These are phyloP conservation scores for Phodopus roborovskii DNA, from an alignment of 2,113 vertebrate species.

Conservation along the genomic window DNA sequence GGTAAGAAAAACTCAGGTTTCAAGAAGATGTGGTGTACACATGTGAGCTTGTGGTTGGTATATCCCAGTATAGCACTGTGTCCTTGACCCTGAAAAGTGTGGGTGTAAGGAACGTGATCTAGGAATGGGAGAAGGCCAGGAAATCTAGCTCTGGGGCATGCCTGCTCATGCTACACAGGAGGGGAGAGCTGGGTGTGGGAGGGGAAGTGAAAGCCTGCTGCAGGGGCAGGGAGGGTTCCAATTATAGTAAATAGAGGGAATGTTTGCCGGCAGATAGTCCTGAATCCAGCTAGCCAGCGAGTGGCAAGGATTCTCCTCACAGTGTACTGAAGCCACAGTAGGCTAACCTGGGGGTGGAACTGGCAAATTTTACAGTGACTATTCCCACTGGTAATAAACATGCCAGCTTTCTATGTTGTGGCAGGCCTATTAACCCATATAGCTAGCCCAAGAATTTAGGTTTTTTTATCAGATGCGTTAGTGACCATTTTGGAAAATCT, in stretches of 20 bases:
- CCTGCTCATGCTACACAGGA: neutral
- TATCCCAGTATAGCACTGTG: neutral
- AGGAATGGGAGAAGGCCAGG: neutral
- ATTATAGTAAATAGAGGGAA: neutral
- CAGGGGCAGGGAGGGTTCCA: neutral
- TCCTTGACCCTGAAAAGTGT: neutral
- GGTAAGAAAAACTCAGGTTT: constrained; percentile 36
- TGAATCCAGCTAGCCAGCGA: neutral
- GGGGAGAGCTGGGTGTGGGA: neutral
- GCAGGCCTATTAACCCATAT: constrained; percentile 36
- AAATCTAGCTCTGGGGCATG: neutral
- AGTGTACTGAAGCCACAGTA: neutral
- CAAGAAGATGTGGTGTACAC: neutral
- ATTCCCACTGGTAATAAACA: neutral
- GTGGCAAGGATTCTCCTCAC: neutral
- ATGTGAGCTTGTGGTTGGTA: neutral
- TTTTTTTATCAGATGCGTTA: constrained; percentile 48
- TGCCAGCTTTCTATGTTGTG: constrained; percentile 2
- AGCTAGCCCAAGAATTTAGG: constrained; percentile 48
- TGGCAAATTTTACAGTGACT: neutral
- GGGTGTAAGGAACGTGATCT: neutral
- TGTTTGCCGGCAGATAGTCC: neutral
- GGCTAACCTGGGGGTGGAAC: neutral
- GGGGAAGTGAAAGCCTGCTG: too few species aligned
- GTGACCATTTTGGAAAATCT: constrained; percentile 58